phyloP scores from a whole-genome alignment of 2,888 invertebrate species.

The Halictus quadricinctus region DNA sequence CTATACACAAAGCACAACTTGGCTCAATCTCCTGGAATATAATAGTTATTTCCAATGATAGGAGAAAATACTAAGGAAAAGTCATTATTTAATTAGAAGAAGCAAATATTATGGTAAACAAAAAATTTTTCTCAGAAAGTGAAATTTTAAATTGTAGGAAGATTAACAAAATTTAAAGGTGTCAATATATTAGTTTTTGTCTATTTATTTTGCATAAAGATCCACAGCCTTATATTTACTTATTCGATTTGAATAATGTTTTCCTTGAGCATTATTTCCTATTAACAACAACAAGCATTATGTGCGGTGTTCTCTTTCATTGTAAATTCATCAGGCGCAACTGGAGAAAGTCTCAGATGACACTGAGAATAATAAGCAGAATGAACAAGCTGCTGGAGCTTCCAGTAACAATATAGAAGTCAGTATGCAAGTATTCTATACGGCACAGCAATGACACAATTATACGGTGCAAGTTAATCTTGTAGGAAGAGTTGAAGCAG shows the following conservation, averaged over 20 bases:
- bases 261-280: background rate
- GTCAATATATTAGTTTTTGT: too few species aligned
- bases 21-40: too few species aligned
- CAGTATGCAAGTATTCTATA: slow-evolving; percentile 81
- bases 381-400: slow-evolving; percentile 71
- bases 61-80: too few species aligned
- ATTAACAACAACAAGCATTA: background rate
- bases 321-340: slow-evolving; percentile 82
- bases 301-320: background rate
- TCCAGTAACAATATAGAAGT: slow-evolving; percentile 75
- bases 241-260: background rate
- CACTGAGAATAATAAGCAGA: slow-evolving; percentile 68
- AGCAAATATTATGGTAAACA: too few species aligned
- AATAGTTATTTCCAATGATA: too few species aligned
- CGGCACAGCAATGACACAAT: slow-evolving; percentile 83
- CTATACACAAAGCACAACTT: background rate
- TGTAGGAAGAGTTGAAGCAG: slow-evolving; percentile 86
- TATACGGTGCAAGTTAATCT: slow-evolving; percentile 78
- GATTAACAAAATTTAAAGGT: too few species aligned
- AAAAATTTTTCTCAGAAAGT: too few species aligned
- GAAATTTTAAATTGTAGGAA: too few species aligned
- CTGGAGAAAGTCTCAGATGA: slow-evolving; percentile 82
- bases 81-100: too few species aligned
- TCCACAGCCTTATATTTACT: background rate
- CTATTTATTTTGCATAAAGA: too few species aligned